Evolutionary conservation across 2,797 vertebrate species (phyloP), one percentile per base, ranked within the genome.

Genomic region (Pangasius krempfi): DNA sequence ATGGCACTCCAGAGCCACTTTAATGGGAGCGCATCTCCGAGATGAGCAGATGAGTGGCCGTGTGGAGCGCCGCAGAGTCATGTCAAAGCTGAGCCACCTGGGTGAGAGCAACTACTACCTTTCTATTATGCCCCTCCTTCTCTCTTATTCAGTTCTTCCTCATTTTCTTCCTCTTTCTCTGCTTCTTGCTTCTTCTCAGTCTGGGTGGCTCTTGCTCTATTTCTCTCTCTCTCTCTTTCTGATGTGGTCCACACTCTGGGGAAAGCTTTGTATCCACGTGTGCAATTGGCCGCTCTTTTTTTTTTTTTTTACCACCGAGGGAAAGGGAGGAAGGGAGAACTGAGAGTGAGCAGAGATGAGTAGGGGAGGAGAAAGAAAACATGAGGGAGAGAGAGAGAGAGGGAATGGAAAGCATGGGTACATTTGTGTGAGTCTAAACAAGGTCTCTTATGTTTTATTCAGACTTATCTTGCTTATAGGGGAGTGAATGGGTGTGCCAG

Each of bases 371-470:
- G 82, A 60, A 50, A 75, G 50, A 66, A 30, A 89, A 5, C 1
- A 1, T 83, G 25, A 54, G n/a, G 40, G 37, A 87, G 25, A 56
- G 20, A 75, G 68, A 73, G 84, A 72, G 18, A 87, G 22, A 82
- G 18, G 85, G 25, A 85, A 14, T 56, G 66, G 79, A 75, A 86
- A 82, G 87, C 83, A 66, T 50, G 76, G 76, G 56, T 86, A 85
- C 87, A 87, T 90, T 87, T 90, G 84, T 68, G 82, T 85, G n/a
- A 84, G 79, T 60, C 14, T 68, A 64, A 88, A 81, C 73, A 87
- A 70, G 75, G 86, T 84, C 80, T 87, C 91, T 90, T 87, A 92
- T 93, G 91, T 90, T 92, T 93, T 91, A 93, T 93, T 93, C 88
- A 93, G 86, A 30, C 44, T 52, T 66, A 87, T 88, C 88, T 87